Conservation (phyloP, 2,113 vertebrate genomes). For the Sceloporus tristichus region DNA sequence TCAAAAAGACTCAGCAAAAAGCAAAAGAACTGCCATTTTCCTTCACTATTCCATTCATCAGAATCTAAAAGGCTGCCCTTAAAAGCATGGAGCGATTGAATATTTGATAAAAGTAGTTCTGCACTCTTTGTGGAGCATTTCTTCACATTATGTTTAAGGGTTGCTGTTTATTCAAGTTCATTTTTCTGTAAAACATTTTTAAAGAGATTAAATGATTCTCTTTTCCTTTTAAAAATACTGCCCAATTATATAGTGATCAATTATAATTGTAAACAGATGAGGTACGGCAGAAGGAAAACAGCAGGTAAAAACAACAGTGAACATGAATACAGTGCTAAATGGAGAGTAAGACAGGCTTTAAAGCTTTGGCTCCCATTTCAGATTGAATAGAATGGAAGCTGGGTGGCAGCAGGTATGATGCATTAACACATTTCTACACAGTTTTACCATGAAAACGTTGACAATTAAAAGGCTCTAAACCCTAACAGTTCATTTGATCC, state of each 20-base stretch:
- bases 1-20: constrained; percentile 75
- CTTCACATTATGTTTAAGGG: constrained; percentile 64
- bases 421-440: constrained; percentile 51
- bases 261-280: constrained; percentile 67
- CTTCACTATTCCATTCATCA: constrained; percentile 79
- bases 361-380: constrained; percentile 50
- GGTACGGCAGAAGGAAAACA: constrained; percentile 78
- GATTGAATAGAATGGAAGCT: constrained; percentile 12
- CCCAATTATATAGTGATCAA: constrained; percentile 63
- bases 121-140: constrained; percentile 66
- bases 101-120: constrained; percentile 58
- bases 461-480: constrained; percentile 60
- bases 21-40: constrained; percentile 80
- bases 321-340: constrained; percentile 57
- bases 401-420: constrained; percentile 10
- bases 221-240: constrained; percentile 47
- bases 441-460: constrained; percentile 61
- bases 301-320: constrained; percentile 68
- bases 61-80: constrained; percentile 67
- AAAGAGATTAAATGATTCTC: not conserved
- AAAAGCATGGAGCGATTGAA: constrained; percentile 62
- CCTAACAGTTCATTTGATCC: constrained; percentile 62
- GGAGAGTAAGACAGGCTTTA: constrained; percentile 65
- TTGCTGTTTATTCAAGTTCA: constrained; percentile 64
- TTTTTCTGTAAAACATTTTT: constrained; percentile 61